Evolutionary conservation across 2,797 vertebrate species (phyloP), one percentile per base, ranked within the genome.

Genomic region (Argentina silus): DNA sequence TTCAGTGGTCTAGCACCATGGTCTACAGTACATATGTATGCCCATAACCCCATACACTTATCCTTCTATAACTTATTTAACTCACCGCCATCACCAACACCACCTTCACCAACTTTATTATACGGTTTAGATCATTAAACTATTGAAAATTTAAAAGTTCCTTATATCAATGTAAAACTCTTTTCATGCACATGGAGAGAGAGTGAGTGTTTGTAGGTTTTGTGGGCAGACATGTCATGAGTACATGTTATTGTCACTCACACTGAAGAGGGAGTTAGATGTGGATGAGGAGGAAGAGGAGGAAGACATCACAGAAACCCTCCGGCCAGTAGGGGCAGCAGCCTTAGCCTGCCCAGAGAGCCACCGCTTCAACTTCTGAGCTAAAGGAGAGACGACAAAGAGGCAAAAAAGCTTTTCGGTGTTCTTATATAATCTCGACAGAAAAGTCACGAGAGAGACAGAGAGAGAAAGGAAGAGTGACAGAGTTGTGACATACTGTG

Each of bases 401-500:
- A 1, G 21, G n/a, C 36, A 23, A n/a, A 10, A 19, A 23, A 45
- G 12, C 1, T 1, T 2, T 42, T 21, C 27, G 17, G 10, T 14
- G 48, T 27, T 44, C 50, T 12, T 17, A n/a, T n/a, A 17, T 7
- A 59, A 27, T 1, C 3, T 69, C 9, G 27, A n/a, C 11, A n/a
- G n/a, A 19, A 10, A 15, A 70, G 1, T 5, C 6, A 56, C 43
- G 9, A 2, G n/a, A 64, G 10, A 44, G 7, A 44, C 61, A 5
- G 8, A 43, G 43, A 7, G 21, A 44, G 3, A 9, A 15, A 19
- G 42, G 1, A 8, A 51, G 19, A 55, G 6, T 77, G 86, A 66
- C 21, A 10, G 9, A 36, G 27, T 36, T 36, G 27, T 36, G 27
- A 56, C 67, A 95, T 73, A 95, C 95, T 93, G 83, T 94, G 93